Evolutionary conservation across 2,113 vertebrate species (phyloP).

Genomic region (Antechinus stuartii): DNA sequence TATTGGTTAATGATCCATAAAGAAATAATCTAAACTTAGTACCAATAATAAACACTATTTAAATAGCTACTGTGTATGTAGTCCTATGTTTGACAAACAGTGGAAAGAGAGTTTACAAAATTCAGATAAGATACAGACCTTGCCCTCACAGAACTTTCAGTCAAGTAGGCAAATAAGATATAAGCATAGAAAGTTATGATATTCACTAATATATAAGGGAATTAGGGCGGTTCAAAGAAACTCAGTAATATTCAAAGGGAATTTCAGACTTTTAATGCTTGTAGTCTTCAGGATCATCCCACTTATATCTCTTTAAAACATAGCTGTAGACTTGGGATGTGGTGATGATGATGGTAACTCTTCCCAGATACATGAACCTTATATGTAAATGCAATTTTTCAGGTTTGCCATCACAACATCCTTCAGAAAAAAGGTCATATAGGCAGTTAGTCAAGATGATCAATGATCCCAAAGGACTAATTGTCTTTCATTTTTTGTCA

Average conservation of each 20-base stretch:
- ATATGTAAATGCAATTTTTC: neutral
- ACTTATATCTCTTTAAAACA: too few relatives aligned
- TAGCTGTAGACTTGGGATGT: neutral
- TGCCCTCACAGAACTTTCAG: neutral
- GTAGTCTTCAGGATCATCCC: too few relatives aligned
- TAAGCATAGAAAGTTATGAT: neutral
- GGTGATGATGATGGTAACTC: neutral
- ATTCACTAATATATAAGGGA: neutral
- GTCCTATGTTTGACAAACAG: neutral
- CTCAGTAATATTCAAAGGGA: neutral
- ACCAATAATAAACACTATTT: neutral
- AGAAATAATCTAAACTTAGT: neutral
- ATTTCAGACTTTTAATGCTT: neutral
- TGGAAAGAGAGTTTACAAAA: neutral
- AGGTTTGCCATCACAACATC: neutral
- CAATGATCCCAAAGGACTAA: neutral
- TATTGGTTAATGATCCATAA: neutral
- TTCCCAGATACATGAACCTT: neutral
- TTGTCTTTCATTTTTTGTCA: neutral
- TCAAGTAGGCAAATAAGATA: neutral
- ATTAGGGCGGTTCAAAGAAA: neutral
- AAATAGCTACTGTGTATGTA: neutral
- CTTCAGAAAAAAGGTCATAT: neutral
- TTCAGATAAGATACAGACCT: neutral
- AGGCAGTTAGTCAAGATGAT: neutral